phyloP scores from a whole-genome alignment of 2,888 invertebrate species.

The Cactoblastis cactorum region DNA sequence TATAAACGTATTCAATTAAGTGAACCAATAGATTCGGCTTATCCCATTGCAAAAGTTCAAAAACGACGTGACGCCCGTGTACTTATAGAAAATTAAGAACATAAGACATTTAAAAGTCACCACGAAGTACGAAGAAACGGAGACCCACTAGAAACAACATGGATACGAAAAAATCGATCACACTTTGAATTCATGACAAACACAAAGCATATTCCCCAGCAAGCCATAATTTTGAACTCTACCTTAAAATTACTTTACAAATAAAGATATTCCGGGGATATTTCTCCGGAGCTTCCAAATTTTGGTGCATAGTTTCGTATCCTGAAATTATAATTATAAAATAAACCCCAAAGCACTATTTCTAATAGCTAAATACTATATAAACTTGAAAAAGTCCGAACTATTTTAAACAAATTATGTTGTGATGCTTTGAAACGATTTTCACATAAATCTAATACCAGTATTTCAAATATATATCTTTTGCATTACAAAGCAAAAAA shows the following conservation, averaged over 20 bases:
- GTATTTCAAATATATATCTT: too few species aligned
- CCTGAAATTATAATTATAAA: slow-evolving; percentile 47
- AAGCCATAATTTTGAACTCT: slow-evolving; percentile 23
- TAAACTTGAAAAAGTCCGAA: too few species aligned
- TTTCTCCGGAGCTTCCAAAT: slow-evolving; percentile 35
- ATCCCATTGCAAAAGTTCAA: not conserved
- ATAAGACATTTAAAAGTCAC: not conserved
- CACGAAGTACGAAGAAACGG: too few species aligned
- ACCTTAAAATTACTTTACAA: slow-evolving; percentile 18
- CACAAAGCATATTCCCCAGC: slow-evolving; percentile 11
- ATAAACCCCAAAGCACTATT: not conserved
- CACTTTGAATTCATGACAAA: not conserved
- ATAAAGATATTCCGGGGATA: slow-evolving; percentile 1
- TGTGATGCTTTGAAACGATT: too few species aligned
- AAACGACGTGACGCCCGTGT: too few species aligned
- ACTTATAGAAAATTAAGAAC: too few species aligned
- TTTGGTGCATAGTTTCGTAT: slow-evolving; percentile 54
- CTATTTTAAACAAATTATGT: too few species aligned
- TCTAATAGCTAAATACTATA: not conserved
- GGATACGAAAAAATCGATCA: not conserved
- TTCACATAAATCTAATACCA: too few species aligned
- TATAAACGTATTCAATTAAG: too few species aligned
- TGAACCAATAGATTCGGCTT: too few species aligned
- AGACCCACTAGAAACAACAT: not conserved
- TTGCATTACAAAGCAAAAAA: too few species aligned